A percentile compares a stretch with the other conserved stretches of the same genome.
Conservation (phyloP, 1,140 invertebrate species). For the Chrysopa pallens region DNA sequence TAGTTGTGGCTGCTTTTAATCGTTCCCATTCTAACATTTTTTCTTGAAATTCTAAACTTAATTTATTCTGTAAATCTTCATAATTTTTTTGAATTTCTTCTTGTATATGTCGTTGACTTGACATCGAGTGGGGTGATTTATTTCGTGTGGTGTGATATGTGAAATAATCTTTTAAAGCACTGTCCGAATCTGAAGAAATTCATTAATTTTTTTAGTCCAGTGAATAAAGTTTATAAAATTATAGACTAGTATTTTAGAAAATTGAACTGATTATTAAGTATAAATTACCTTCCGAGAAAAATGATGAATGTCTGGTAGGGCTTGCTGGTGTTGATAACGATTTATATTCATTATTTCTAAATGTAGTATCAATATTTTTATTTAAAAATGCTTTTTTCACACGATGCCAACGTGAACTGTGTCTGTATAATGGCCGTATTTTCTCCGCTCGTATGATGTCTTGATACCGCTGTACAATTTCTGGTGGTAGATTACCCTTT, state of each 20-base stretch:
- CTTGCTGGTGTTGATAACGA: slow-evolving; percentile 42
- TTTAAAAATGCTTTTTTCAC: slow-evolving; percentile 44
- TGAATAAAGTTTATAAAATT: no score
- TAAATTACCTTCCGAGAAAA: neutral
- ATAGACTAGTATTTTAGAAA: no score
- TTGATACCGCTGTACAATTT: slow-evolving; percentile 13
- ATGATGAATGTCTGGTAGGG: slow-evolving; percentile 17
- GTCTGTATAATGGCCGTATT: neutral
- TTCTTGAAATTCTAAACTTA: slow-evolving; percentile 49
- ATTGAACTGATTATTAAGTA: no score
- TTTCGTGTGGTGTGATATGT: neutral
- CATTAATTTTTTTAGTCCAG: no score
- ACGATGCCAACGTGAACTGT: slow-evolving; percentile 46
- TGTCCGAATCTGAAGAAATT: no score
- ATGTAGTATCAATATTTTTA: neutral
- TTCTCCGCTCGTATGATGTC: slow-evolving; percentile 2
- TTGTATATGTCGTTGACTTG: slow-evolving; percentile 12
- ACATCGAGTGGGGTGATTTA: neutral
- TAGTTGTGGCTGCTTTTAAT: slow-evolving; percentile 19
- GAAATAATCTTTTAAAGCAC: no score
- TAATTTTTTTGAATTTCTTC: slow-evolving; percentile 38
- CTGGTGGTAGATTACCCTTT: slow-evolving; percentile 6
- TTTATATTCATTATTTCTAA: neutral
- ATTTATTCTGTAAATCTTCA: slow-evolving; percentile 41
- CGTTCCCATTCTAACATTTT: slow-evolving; percentile 57